Conservation (phyloP, 2,888 invertebrate genomes). For the Ormyrus labotus region DNA sequence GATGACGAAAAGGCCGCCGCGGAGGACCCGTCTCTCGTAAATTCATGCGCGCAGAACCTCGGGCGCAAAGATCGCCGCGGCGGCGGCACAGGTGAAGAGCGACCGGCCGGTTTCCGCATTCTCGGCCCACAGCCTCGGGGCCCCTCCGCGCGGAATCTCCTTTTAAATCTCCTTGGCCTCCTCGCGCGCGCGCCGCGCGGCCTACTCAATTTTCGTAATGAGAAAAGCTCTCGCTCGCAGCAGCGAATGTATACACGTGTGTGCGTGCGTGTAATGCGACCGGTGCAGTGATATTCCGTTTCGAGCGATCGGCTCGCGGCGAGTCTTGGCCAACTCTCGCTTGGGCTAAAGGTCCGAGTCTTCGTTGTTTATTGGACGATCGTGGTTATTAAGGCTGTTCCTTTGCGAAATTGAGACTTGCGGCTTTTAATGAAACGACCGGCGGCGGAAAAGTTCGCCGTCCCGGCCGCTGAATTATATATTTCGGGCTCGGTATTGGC, state of each 20-base stretch:
- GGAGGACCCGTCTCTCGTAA: conserved; percentile 51
- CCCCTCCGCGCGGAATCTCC: conserved; percentile 37
- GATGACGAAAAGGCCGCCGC: too few species aligned
- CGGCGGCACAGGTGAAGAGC: conserved; percentile 52
- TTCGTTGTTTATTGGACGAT: background rate
- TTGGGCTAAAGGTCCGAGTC: too few species aligned
- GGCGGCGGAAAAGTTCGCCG: too few species aligned
- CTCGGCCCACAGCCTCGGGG: conserved; percentile 74
- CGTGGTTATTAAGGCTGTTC: background rate
- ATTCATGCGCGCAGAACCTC: conserved; percentile 63
- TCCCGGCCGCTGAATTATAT: too few species aligned
- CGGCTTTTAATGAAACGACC: too few species aligned
- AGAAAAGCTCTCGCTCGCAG: conserved; percentile 1
- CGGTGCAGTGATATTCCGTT: too few species aligned
- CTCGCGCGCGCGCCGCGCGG: conserved; percentile 10
- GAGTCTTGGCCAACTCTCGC: background rate
- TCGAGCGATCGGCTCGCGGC: background rate
- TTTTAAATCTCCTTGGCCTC: conserved; percentile 30
- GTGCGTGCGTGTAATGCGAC: background rate
- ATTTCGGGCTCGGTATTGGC: too few species aligned
- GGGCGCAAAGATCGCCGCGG: background rate
- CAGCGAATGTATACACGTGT: background rate
- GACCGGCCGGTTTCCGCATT: conserved; percentile 71
- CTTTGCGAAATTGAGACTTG: too few species aligned
- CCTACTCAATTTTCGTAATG: conserved; percentile 35